Base-by-base conservation (phyloP, 2,888 invertebrate species). In the Tanytarsus gracilentus region DNA sequence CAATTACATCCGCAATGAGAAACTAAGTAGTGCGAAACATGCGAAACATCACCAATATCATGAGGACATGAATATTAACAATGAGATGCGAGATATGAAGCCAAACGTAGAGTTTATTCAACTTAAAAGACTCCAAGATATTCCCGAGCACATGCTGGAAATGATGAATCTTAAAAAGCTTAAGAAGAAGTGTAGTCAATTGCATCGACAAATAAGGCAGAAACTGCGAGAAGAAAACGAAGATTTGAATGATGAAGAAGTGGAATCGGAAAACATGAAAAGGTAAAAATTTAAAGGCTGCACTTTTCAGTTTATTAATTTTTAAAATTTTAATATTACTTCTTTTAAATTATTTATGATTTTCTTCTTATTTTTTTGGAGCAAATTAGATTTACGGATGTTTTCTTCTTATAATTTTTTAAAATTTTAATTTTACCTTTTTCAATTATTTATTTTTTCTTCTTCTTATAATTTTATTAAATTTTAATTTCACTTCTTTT, bases 111-210 rank as follows among this genome's bases (percentile, higher is more conserved):
- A n/a, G 8, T 50, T 50, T 11, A 39, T 33, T 26, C 6, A 48
- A 8, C 11, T 60, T 6, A 33, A 18, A 14, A 49, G 14, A 36
- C 21, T 49, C 9, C 49, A 50, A n/a, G 49, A 60, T 48, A 50
- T 60, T 25, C 60, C 60, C 5, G 39, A 60, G 16, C 7, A 50
- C 23, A 14, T 50, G 2, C 26, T 60, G 26, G 26, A 33, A 9
- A 49, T 60, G 18, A 50, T 60, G 60, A 60, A 60, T 23, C 7
- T 60, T 18, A 60, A 50, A 21, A 23, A 36, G 14, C 33, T 50
- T n/a, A 27, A 60, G 18, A 50, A 50, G 11, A 48, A 60, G 23
- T 60, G 60, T 39, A 50, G 50, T 60, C 23, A 50, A 50, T 33
- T 60, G 50, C 60, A 60, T 33, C 14, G 30, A 16, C 25, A 60